Conservation (phyloP, 2,888 invertebrate genomes). For the Drosophila ustulata region DNA sequence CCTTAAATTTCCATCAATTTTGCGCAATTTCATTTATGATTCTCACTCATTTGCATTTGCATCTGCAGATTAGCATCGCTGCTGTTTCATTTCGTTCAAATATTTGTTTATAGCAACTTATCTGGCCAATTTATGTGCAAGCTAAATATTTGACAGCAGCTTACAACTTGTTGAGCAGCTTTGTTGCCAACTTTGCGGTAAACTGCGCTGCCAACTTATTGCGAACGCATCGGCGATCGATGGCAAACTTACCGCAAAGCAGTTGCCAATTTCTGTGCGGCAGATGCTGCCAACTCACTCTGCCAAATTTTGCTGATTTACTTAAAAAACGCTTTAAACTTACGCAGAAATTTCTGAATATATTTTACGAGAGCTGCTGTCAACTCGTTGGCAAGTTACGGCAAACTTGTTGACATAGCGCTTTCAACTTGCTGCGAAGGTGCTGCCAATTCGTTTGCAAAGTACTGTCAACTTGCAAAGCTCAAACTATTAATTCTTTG, state of each 20-base stretch:
- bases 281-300: too few relatives aligned
- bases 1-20: not conserved
- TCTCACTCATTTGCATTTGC: too few relatives aligned
- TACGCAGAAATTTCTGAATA: too few relatives aligned
- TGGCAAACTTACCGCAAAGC: too few relatives aligned
- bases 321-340: too few relatives aligned
- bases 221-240: not conserved
- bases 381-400: not conserved
- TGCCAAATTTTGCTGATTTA: too few relatives aligned
- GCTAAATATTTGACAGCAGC: constrained; percentile 1
- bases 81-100: not conserved
- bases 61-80: too few relatives aligned
- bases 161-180: not conserved
- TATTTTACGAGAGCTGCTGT: not conserved
- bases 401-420: not conserved
- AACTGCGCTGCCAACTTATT: not conserved
- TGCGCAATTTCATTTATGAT: not conserved
- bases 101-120: not conserved
- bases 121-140: not conserved
- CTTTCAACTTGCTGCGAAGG: not conserved
- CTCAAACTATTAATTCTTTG: too few relatives aligned
- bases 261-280: too few relatives aligned
- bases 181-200: not conserved
- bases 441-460: not conserved
- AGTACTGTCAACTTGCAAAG: not conserved